A percentile compares a stretch with the other conserved stretches of the same genome.
Conservation (phyloP, 2,113 vertebrate species). For the Tonatia bakeri region DNA sequence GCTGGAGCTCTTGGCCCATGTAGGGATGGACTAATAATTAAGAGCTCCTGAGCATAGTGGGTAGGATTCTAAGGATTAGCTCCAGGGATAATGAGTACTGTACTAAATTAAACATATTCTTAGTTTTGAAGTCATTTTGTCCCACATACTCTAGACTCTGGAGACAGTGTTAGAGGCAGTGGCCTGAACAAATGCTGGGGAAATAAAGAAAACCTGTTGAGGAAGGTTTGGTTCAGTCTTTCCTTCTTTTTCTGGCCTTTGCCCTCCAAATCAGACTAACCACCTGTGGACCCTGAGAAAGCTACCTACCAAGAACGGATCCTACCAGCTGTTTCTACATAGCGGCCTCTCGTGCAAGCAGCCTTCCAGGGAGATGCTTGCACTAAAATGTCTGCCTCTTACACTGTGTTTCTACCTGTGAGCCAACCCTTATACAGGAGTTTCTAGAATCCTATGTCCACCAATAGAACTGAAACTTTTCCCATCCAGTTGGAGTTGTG, state of each 20-base stretch:
- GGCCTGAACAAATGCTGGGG: not conserved
- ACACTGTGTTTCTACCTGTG: not conserved
- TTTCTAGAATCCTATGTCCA: not conserved
- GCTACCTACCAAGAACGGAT: too few species aligned
- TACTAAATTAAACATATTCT: not conserved
- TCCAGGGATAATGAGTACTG: constrained; percentile 8
- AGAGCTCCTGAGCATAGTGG: constrained; percentile 26
- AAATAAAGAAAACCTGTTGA: not conserved
- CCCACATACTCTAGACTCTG: not conserved
- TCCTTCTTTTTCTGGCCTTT: not conserved
- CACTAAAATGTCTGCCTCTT: not conserved
- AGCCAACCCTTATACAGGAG: not conserved
- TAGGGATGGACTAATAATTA: not conserved
- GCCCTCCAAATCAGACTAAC: not conserved
- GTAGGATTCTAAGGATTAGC: not conserved
- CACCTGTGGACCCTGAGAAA: not conserved
- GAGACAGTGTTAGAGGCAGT: not conserved
- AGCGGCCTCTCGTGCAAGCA: not conserved
- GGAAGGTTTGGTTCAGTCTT: not conserved
- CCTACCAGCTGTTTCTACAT: not conserved
- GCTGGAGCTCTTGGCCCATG: not conserved
- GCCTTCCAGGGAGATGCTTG: not conserved
- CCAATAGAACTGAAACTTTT: not conserved
- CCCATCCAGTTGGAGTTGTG: not conserved
- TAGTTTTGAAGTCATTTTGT: not conserved